Base-by-base conservation (phyloP, 2,797 vertebrate genomes). In the Rhincodon typus region DNA sequence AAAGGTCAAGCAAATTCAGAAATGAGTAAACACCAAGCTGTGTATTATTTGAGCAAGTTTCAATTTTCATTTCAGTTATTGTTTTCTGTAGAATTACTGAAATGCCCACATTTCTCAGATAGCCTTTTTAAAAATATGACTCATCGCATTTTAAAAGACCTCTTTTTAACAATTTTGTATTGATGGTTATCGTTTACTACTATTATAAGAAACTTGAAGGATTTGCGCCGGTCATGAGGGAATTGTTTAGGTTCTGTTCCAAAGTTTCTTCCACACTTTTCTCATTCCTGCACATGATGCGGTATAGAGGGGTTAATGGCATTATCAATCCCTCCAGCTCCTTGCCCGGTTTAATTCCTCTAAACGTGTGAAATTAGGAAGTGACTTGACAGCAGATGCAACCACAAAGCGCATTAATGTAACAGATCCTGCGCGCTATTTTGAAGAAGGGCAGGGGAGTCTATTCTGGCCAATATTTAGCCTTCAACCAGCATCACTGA, bases 11-110 rank as follows among this genome's bases (percentile, higher is more conserved):
- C 70, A 25, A 27, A 77, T 27, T 74, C 46, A n/a, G 53, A n/a
- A 66, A 66, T 0, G 15, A 62, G 57, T 30, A 66, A 91, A 19
- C 88, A 8, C 57, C 62, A 91, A 91, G 4, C 15, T 19, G 2
- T 50, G 42, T 10, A 3, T 66, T 17, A 34, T 66, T 91, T 91
- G 88, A 62, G 57, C 13, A 66, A 57, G 53, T 66, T 91, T 57
- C 30, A 77, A 57, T 15, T 77, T 50, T 72, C 94, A 95, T 77
- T 74, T 74, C 46, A 19, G 46, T 34, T 34, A 53, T 30, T 30
- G 53, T 12, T 57, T 95, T 95, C 94, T 77, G 94, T 50, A 50
- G 70, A 74, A 74, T 57, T 74, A 77, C 38, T 94, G 88, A 67
- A 66, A 91, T 57, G 17, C 88, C 57, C 57, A 91, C 57, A 66